A percentile compares a stretch with the other conserved stretches of the same genome.
Evolutionary conservation across 2,888 invertebrate genomes (phyloP).

Genomic region (Tribolium freemani): DNA sequence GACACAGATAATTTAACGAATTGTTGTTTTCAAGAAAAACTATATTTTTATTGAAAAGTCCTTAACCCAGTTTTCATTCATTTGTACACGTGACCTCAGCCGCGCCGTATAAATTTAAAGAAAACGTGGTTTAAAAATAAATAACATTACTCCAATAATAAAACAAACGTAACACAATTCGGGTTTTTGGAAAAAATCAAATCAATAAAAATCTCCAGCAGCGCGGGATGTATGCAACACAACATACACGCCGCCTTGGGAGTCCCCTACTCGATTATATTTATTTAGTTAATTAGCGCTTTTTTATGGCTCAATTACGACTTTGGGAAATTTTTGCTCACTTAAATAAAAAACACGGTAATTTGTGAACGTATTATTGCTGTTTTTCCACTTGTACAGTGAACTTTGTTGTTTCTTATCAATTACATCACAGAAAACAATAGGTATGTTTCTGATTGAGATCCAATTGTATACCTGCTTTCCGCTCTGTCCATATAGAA

Average conservation of each 20-base stretch:
- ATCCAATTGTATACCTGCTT: slow-evolving; percentile 1
- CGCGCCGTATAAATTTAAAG: background rate
- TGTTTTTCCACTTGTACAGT: background rate
- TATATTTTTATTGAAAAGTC: background rate
- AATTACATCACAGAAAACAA: slow-evolving; percentile 1
- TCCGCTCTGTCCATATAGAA: slow-evolving; percentile 2
- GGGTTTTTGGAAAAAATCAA: background rate
- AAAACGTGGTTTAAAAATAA: slow-evolving; percentile 8
- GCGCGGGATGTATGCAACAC: background rate
- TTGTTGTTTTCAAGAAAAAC: background rate
- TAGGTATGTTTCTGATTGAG: background rate
- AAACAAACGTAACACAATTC: background rate
- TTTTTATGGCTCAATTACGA: background rate
- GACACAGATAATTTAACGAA: background rate
- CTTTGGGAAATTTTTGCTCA: background rate
- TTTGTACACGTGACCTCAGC: slow-evolving; percentile 7
- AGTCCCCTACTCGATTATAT: background rate
- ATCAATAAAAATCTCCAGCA: background rate
- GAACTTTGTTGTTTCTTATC: background rate
- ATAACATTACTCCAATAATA: background rate
- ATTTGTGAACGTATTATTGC: background rate
- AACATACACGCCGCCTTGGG: background rate
- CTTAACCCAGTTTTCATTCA: slow-evolving; percentile 27
- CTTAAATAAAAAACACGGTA: background rate
- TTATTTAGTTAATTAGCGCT: background rate